Percentiles rank a stretch among this genome's conserved stretches.
phyloP scores from a whole-genome alignment of 2,113 vertebrate species.

The Gallinago media region DNA sequence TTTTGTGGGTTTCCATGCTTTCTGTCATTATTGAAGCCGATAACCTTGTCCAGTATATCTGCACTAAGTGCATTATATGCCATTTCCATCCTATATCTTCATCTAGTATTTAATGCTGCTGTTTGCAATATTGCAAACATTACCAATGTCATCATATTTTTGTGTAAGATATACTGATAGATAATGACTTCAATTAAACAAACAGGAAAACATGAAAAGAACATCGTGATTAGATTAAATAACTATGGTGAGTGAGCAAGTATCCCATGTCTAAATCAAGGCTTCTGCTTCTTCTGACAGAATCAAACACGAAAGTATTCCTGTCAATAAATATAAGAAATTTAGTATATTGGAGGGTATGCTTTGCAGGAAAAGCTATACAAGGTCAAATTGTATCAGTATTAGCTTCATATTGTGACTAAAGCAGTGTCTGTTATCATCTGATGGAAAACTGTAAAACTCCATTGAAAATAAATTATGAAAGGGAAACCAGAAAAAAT shows the following conservation, averaged over 20 bases:
- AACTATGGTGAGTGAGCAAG: background rate
- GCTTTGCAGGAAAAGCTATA: background rate
- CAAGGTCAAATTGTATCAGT: background rate
- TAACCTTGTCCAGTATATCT: background rate
- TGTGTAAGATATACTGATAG: background rate
- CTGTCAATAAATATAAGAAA: background rate
- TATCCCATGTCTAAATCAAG: background rate
- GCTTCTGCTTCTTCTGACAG: background rate
- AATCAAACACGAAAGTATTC: background rate
- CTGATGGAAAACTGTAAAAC: background rate
- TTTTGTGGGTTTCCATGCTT: background rate
- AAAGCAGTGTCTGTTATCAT: background rate
- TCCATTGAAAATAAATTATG: background rate
- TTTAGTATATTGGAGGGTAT: background rate
- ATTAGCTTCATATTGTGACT: background rate
- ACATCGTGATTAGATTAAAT: background rate
- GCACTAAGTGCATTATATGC: background rate
- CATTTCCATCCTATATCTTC: background rate
- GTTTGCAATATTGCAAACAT: background rate
- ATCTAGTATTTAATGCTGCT: background rate
- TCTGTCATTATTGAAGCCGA: background rate
- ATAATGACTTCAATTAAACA: conserved; percentile 27
- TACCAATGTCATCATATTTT: background rate
- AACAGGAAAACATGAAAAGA: background rate
- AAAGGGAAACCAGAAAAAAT: background rate